Evolutionary conservation across 2,113 vertebrate genomes (phyloP), one percentile per base, ranked within the genome.

Genomic region (Rissa tridactyla): DNA sequence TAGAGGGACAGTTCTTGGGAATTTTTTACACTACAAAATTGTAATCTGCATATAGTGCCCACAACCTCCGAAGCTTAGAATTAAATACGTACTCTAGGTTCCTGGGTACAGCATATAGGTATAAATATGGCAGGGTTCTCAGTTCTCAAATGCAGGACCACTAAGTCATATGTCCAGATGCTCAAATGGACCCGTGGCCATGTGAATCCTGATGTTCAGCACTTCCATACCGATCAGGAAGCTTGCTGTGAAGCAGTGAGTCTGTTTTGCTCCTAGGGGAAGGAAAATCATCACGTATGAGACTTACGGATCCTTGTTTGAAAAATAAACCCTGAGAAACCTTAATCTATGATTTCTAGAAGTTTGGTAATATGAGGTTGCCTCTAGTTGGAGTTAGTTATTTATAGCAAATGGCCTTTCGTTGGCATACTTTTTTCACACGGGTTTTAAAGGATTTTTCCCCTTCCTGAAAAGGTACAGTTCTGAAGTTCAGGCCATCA

Each of bases 401-500:
- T 65, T 65, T 51, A 73, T n/a, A 94, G 32, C 16, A 87, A 71
- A 55, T 44, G 17, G 7, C 13, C 19, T 95, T 82, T 92, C 49
- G 15, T 80, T 88, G 38, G 46, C 81, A 84, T 72, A 64, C 25
- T 52, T 96, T 95, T 96, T 97, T 82, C 91, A 78, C 68, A 44
- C 44, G 46, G 17, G 12, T 79, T 94, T 97, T 92, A 80, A 94
- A 92, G 70, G 75, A 87, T 92, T 61, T 81, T 58, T 55, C 7
- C 2, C 10, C 15, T 62, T 90, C 92, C 80, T 93, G 93, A 94
- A 81, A 94, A 96, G 68, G 70, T 86, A 71, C 65, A 12, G 5
- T 96, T 97, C 87, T 95, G 95, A 98, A 97, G 84, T 97, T 97
- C 57, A 87, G 95, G n/a, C 42, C 81, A 95, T 97, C 95, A 98